These are phyloP conservation scores for Umimayanthus chanpuru DNA, from an alignment of 92 coral and sea anemone genomes.

Conservation along the genomic window DNA sequence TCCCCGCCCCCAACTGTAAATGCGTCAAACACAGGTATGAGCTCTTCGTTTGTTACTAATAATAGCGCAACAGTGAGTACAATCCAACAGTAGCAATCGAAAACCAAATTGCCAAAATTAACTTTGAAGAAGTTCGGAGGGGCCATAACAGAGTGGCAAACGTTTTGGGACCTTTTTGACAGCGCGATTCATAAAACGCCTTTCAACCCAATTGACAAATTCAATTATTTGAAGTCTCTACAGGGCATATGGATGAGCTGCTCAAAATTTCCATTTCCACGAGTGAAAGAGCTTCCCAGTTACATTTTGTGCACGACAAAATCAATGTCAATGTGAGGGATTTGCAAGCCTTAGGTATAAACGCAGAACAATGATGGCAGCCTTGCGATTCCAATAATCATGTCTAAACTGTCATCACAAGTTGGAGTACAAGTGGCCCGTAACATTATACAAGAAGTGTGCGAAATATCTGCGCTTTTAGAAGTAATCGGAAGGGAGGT, in stretches of 20 bases:
- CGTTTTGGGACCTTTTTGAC: constrained; percentile 62
- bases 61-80: no score
- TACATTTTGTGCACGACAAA: constrained; percentile 56
- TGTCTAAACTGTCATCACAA: constrained; percentile 62
- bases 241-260: constrained; percentile 57
- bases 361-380: constrained; percentile 57
- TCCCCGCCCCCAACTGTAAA: constrained; percentile 18
- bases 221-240: constrained; percentile 48
- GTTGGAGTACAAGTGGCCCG: constrained; percentile 56
- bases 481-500: constrained; percentile 61
- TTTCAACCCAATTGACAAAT: constrained; percentile 45
- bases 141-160: constrained; percentile 50
- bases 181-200: constrained; percentile 43
- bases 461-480: constrained; percentile 57
- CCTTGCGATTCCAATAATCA: constrained; percentile 55
- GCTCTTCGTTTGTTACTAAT: constrained; percentile 12
- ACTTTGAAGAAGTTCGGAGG: no score
- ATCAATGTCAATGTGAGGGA: constrained; percentile 54
- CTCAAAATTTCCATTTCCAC: constrained; percentile 56
- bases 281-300: constrained; percentile 48
- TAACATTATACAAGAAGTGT: constrained; percentile 51
- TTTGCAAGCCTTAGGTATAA: constrained; percentile 51
- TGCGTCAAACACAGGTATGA: constrained; percentile 13
- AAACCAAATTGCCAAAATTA: constrained; percentile 54
- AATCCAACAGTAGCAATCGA: constrained; percentile 7